Evolutionary conservation across 2,113 vertebrate species (phyloP).

Genomic region (Hypomesus transpacificus): DNA sequence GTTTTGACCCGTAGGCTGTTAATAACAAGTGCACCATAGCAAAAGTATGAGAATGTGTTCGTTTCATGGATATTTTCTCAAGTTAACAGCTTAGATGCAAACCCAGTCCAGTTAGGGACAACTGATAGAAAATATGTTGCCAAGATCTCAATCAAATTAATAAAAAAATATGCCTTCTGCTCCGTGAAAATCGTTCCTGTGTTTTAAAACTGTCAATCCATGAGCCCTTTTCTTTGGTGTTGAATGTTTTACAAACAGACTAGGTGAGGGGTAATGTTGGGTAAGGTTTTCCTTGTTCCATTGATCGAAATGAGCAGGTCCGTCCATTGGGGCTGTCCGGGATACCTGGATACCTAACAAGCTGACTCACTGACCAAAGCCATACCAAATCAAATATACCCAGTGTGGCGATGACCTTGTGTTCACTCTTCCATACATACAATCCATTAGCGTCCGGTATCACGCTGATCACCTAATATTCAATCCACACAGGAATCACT

Average conservation of each 20-base stretch:
- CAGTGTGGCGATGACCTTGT: slow-evolving; percentile 7
- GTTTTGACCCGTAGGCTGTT: neutral
- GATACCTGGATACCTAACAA: too few relatives aligned
- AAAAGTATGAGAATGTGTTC: slow-evolving; percentile 14
- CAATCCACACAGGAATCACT: slow-evolving; percentile 17
- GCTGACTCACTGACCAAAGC: too few relatives aligned
- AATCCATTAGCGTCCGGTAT: slow-evolving; percentile 26
- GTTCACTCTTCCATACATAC: slow-evolving; percentile 6
- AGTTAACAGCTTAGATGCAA: slow-evolving; percentile 26
- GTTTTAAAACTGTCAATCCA: slow-evolving; percentile 27
- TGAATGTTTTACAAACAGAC: too few relatives aligned
- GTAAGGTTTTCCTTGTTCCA: neutral
- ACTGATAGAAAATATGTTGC: slow-evolving; percentile 1
- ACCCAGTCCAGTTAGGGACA: slow-evolving; percentile 31
- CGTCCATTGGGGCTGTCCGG: too few relatives aligned
- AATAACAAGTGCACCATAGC: slow-evolving; percentile 10
- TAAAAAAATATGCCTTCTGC: slow-evolving; percentile 7
- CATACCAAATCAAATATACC: slow-evolving; percentile 11
- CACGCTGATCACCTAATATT: slow-evolving; percentile 20
- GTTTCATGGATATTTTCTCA: slow-evolving; percentile 20
- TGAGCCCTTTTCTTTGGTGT: neutral
- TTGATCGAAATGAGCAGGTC: too few relatives aligned
- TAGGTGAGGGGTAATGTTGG: neutral
- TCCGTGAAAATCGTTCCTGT: slow-evolving; percentile 18
- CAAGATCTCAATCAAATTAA: slow-evolving; percentile 22